Conservation (phyloP, 2,888 invertebrate species). For the Drosophila leonis region DNA sequence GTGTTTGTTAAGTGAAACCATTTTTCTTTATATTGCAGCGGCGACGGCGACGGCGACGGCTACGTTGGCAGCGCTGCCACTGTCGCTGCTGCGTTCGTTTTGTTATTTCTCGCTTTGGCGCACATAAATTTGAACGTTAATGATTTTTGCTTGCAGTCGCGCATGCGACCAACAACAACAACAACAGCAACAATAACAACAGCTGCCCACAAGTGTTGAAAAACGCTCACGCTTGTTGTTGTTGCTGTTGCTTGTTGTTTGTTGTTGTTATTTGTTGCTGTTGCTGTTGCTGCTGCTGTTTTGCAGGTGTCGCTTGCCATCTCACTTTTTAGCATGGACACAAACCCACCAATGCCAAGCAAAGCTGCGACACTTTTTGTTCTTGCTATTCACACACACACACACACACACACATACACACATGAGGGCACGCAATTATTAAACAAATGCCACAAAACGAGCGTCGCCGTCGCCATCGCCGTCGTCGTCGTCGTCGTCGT, state of each 20-base stretch:
- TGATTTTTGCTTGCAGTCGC: conserved; percentile 79
- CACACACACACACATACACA: conserved; percentile 11
- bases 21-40: conserved; percentile 78
- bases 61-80: conserved; percentile 22
- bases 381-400: not conserved
- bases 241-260: conserved; percentile 4
- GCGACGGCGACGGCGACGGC: conserved; percentile 22
- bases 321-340: conserved; percentile 73
- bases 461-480: conserved; percentile 18
- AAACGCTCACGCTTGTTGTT: conserved; percentile 48
- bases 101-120: conserved; percentile 79
- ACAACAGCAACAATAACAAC: conserved; percentile 35
- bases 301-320: conserved; percentile 76
- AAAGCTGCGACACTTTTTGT: conserved; percentile 61
- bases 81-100: conserved; percentile 54
- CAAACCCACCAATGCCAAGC: conserved; percentile 57
- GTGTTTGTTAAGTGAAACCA: conserved; percentile 83
- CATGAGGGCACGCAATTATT: conserved; percentile 39
- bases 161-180: conserved; percentile 52
- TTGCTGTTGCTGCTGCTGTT: conserved; percentile 27
- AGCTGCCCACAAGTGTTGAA: conserved; percentile 72
- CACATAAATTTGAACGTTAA: conserved; percentile 77
- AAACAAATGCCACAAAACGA: conserved; percentile 34
- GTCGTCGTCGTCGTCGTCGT: conserved; percentile 22
- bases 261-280: conserved; percentile 1